These are phyloP conservation scores for Carcharodon carcharias DNA, from an alignment of 2,797 vertebrate species.

Conservation along the genomic window DNA sequence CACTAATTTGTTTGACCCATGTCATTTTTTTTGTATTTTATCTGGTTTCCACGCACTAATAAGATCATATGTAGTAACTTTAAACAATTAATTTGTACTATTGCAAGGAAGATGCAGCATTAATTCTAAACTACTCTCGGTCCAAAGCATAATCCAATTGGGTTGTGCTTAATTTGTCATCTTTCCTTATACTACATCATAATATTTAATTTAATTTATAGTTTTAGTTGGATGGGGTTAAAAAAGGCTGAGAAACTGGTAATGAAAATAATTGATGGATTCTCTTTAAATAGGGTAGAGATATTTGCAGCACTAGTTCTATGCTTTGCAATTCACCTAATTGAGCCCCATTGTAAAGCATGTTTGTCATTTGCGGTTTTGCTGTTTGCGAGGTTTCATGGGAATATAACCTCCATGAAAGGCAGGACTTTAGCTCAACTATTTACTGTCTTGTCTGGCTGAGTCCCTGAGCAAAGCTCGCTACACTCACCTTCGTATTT, in stretches of 20 bases:
- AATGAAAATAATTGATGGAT: no score
- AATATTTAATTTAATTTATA: neutral
- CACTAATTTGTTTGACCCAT: slow-evolving; percentile 13
- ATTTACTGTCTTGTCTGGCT: no score
- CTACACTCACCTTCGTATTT: no score
- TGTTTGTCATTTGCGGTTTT: no score
- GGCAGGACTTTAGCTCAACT: no score
- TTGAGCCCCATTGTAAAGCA: no score
- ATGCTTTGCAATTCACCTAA: no score
- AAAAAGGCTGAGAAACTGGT: neutral
- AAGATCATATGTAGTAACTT: neutral
- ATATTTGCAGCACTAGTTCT: no score
- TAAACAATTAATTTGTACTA: neutral
- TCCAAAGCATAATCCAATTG: neutral
- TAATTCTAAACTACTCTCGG: neutral
- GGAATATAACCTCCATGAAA: no score
- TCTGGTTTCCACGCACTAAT: slow-evolving; percentile 31
- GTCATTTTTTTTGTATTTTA: neutral
- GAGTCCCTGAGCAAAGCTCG: no score
- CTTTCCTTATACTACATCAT: neutral
- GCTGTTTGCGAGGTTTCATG: no score
- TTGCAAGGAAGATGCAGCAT: neutral
- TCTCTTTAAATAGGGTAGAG: no score
- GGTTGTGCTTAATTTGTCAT: neutral
- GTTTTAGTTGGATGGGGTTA: neutral